Base-by-base conservation (phyloP, 2,888 invertebrate genomes). In the Drosophila meridiana region DNA sequence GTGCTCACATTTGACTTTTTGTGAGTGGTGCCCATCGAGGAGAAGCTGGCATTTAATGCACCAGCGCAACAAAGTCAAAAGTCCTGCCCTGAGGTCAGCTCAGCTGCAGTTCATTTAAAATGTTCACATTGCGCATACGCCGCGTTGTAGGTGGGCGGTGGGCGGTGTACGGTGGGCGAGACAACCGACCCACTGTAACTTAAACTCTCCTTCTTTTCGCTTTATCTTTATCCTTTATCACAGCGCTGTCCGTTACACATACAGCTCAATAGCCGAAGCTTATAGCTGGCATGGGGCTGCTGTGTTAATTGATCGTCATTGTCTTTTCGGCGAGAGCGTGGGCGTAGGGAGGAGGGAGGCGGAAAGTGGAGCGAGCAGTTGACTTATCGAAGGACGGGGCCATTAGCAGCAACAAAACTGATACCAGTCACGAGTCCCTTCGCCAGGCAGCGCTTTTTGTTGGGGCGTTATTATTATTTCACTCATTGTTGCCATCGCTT, bases 1-100 rank as follows among this genome's bases (percentile, higher is more conserved):
- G 66, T 66, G 60, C 80, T 74, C 74, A 80, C 74, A 77, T 82
- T 72, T 87, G 90, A 83, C 90, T 87, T 88, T 81, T 86, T 87
- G 84, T 64, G 72, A 76, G 76, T 73, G 83, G n/a, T n/a, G 67
- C 62, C 48, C 48, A 30, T 30, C 55, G 75, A 66, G 78, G 67
- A 78, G 78, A 65, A 81, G 78, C 76, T 65, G 78, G 85, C 78
- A 68, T 68, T 68, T 68, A 68, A 68, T 68, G 68, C 69, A 69
- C 34, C 68, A 43, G 48, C 61, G 48, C 60, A 61, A 26, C 78
- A 79, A 77, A 84, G 87, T 84, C 82, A 87, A 82, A 85, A 89
- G 89, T 87, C 72, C 71, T 57, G 71, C 61, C 62, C 73, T 64
- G 62, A 69, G 83, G 73, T 76, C 73, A 73, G 63, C 73, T 48